Conservation (phyloP, 1,140 invertebrate genomes). For the Drosophila santomea region DNA sequence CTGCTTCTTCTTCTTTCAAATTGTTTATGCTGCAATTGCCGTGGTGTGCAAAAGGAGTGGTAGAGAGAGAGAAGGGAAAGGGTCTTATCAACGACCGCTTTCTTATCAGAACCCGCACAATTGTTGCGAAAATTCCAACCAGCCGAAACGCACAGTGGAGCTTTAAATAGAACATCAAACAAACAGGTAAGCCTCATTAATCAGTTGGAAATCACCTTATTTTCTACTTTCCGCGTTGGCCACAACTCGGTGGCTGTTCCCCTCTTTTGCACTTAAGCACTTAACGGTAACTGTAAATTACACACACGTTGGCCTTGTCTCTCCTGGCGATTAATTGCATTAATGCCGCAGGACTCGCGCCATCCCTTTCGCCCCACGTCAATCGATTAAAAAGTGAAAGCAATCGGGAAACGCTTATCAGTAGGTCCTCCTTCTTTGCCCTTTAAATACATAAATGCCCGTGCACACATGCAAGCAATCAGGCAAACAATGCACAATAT, state of each 20-base stretch:
- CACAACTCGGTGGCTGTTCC: conserved; percentile 66
- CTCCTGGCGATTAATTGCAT: conserved; percentile 44
- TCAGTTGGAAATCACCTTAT: not conserved
- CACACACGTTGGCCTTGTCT: conserved; percentile 49
- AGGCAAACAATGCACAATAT: conserved; percentile 16
- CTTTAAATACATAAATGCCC: not conserved
- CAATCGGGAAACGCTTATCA: conserved; percentile 35
- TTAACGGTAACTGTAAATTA: conserved; percentile 60
- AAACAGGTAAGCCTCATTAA: conserved; percentile 32
- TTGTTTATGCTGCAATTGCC: conserved; percentile 57
- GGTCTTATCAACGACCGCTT: conserved; percentile 37
- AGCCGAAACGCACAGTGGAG: conserved; percentile 16
- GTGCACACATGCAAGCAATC: conserved; percentile 18
- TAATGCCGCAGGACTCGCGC: conserved; percentile 24
- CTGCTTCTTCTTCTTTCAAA: conserved; percentile 39
- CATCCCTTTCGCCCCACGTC: not conserved
- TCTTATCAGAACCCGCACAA: conserved; percentile 47
- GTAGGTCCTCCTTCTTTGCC: conserved; percentile 3
- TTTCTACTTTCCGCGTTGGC: conserved; percentile 42
- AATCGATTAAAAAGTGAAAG: conserved; percentile 38
- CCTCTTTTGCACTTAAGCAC: conserved; percentile 49
- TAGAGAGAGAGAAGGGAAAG: conserved; percentile 10
- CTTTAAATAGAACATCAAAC: conserved; percentile 26
- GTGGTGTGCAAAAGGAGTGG: conserved; percentile 3
- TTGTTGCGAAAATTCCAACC: conserved; percentile 38